These are phyloP conservation scores for Macrosiphum euphorbiae DNA, from an alignment of 2,888 invertebrate species.

Conservation along the genomic window DNA sequence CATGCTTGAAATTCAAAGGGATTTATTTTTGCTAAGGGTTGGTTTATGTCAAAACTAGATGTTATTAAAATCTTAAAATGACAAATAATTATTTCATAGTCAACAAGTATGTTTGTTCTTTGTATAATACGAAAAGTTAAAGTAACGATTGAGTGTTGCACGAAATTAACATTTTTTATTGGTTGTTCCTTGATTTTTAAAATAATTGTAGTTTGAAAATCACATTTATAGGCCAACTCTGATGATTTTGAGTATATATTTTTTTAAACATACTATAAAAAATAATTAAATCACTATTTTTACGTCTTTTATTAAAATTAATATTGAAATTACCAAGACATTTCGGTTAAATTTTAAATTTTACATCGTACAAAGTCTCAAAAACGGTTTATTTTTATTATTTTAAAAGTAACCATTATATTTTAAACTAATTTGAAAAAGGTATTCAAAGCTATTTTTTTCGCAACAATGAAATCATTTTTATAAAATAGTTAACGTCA, in stretches of 20 bases:
- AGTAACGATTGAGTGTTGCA: not conserved
- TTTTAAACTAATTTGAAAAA: slow-evolving; percentile 30
- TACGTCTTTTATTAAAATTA: not conserved
- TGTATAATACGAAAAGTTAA: not conserved
- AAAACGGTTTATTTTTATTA: not conserved
- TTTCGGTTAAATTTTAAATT: not conserved
- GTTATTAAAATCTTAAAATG: not conserved
- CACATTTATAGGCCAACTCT: not conserved
- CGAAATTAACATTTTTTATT: not conserved
- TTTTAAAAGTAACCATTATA: not conserved
- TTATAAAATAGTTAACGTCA: not conserved
- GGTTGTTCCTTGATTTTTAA: not conserved
- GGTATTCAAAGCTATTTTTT: not conserved
- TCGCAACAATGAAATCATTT: not conserved
- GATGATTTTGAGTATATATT: not conserved
- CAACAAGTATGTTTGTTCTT: not conserved
- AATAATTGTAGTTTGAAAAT: not conserved
- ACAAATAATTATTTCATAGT: not conserved
- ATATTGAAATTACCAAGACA: not conserved
- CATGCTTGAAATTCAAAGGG: not conserved
- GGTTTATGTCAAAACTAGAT: not conserved
- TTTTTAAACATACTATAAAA: not conserved
- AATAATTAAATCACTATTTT: not conserved
- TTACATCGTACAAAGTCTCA: too few species aligned
- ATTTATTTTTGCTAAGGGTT: not conserved